A percentile compares a stretch with the other conserved stretches of the same genome.
These are phyloP conservation scores for Umimayanthus chanpuru DNA, from an alignment of 92 coral and sea anemone genomes.

Conservation along the genomic window DNA sequence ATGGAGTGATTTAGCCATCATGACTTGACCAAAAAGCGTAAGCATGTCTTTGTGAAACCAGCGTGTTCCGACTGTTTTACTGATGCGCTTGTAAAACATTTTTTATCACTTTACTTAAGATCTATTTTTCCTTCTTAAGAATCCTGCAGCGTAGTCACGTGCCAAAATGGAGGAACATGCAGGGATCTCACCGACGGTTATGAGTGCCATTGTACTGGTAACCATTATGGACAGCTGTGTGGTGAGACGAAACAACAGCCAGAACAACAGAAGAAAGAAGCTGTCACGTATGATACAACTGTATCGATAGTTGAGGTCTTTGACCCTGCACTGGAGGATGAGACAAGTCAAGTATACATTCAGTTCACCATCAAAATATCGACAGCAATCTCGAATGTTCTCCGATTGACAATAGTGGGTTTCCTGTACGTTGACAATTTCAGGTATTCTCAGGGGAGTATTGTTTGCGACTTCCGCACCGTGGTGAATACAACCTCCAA, in stretches of 20 bases:
- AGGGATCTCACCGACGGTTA: neutral
- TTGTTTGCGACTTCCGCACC: constrained; percentile 5
- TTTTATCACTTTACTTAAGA: too few species aligned
- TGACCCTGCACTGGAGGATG: neutral
- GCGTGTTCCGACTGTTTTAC: too few species aligned
- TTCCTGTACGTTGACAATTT: neutral
- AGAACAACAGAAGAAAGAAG: neutral
- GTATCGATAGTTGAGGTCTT: neutral
- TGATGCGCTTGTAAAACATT: too few species aligned
- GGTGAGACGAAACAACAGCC: too few species aligned
- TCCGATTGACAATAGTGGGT: neutral
- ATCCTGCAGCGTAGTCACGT: neutral
- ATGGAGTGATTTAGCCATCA: too few species aligned
- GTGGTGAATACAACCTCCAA: neutral
- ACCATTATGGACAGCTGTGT: neutral
- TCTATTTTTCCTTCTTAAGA: neutral
- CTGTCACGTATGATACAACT: neutral
- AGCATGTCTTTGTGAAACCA: too few species aligned
- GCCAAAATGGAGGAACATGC: constrained; percentile 1
- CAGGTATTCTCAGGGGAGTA: neutral
- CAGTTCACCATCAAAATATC: neutral
- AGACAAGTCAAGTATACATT: neutral
- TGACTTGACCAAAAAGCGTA: too few species aligned
- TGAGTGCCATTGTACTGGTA: neutral
- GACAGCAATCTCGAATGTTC: neutral